Evolutionary conservation across 2,888 invertebrate species (phyloP).

Genomic region (Sesia apiformis): DNA sequence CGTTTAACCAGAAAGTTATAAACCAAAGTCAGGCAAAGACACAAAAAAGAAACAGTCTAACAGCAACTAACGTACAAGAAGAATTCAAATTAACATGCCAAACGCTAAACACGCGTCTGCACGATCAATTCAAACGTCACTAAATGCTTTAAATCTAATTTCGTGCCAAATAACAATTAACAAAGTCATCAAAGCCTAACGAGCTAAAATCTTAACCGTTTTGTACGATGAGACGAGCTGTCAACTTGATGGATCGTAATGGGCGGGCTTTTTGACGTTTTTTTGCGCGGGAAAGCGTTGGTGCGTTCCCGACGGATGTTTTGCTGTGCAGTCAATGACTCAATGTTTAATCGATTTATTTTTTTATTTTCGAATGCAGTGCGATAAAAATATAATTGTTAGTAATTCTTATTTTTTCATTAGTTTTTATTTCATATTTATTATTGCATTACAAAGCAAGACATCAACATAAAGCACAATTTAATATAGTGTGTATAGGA

Average conservation of each 20-base stretch:
- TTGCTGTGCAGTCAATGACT: not conserved
- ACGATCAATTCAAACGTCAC: slow-evolving; percentile 33
- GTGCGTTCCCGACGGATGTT: slow-evolving; percentile 11
- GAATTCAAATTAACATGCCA: slow-evolving; percentile 6
- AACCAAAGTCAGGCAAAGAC: slow-evolving; percentile 1
- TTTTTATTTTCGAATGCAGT: too few species aligned
- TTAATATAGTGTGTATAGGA: too few species aligned
- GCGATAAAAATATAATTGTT: too few species aligned
- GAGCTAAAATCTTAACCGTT: slow-evolving; percentile 22
- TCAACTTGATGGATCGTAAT: slow-evolving; percentile 44
- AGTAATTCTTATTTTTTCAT: too few species aligned
- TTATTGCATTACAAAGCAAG: too few species aligned
- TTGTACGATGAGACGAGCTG: slow-evolving; percentile 24
- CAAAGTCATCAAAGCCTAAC: slow-evolving; percentile 55
- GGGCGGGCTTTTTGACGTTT: slow-evolving; percentile 42
- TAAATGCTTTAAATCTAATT: slow-evolving; percentile 41
- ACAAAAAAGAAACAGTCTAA: slow-evolving; percentile 4
- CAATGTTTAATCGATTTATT: too few species aligned
- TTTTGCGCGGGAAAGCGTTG: slow-evolving; percentile 32
- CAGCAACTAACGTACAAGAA: not conserved
- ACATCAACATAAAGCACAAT: too few species aligned
- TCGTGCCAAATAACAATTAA: slow-evolving; percentile 60
- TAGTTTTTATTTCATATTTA: too few species aligned
- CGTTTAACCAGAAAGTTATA: not conserved
- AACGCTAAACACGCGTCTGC: slow-evolving; percentile 1